A percentile compares a stretch with the other conserved stretches of the same genome.
Evolutionary conservation across 2,113 vertebrate genomes (phyloP).

Genomic region (Centropus bengalensis): DNA sequence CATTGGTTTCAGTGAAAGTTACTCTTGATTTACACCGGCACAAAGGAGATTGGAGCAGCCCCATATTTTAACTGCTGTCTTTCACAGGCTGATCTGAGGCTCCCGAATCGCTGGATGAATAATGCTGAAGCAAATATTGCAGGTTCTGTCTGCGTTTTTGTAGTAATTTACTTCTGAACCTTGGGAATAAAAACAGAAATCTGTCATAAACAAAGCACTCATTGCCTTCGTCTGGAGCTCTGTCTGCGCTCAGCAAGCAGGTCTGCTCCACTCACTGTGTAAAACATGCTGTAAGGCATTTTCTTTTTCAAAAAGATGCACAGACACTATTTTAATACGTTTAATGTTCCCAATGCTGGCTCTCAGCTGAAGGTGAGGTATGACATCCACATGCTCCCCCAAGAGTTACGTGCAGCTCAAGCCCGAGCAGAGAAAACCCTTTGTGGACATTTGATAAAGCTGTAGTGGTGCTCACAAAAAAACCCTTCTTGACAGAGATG

Average conservation of each 20-base stretch:
- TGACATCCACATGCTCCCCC: accelerated
- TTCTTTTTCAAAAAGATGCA: background rate
- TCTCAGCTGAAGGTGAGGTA: background rate
- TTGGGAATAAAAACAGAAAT: conserved; percentile 49
- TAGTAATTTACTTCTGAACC: conserved; percentile 58
- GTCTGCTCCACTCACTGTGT: background rate
- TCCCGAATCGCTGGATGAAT: conserved; percentile 32
- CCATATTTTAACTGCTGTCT: conserved; percentile 40
- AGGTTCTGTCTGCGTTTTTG: conserved; percentile 31
- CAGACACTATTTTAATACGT: accelerated
- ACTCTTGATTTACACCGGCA: conserved; percentile 39
- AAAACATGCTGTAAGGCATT: background rate
- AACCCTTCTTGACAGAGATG: background rate
- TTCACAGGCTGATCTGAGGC: background rate
- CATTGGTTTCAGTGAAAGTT: background rate
- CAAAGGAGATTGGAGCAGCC: background rate
- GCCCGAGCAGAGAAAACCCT: background rate
- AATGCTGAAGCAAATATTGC: conserved; percentile 3
- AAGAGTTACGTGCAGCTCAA: background rate
- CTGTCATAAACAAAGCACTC: conserved; percentile 49
- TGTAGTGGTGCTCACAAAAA: background rate
- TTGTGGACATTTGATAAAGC: accelerated
- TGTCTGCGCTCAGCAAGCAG: accelerated
- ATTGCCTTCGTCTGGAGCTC: background rate
- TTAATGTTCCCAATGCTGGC: background rate